Percentiles rank a stretch among this genome's conserved stretches.
Evolutionary conservation across 1,140 invertebrate species (phyloP).

Genomic region (Drosophila kurseongensis): DNA sequence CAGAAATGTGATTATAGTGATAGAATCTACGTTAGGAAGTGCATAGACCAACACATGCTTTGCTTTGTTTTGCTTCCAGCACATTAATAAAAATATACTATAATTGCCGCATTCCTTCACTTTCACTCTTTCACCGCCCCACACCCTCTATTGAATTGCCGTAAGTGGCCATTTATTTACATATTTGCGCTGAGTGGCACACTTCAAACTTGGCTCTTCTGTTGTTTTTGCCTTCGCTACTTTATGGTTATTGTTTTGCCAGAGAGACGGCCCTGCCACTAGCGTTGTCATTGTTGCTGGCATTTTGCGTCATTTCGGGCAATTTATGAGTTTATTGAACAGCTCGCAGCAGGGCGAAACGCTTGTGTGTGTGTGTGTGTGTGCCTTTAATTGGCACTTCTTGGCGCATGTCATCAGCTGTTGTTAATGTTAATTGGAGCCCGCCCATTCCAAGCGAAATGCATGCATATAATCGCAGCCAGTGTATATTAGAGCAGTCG

Average conservation of each 20-base stretch:
- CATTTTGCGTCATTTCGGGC: conserved; percentile 64
- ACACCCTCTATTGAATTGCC: conserved; percentile 55
- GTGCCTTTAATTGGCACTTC: conserved; percentile 74
- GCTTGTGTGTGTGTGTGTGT: conserved; percentile 51
- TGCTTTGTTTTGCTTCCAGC: conserved; percentile 60
- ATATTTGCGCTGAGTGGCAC: conserved; percentile 73
- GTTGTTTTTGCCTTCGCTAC: conserved; percentile 37
- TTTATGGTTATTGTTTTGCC: conserved; percentile 73
- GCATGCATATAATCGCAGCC: conserved; percentile 40
- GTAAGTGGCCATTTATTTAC: conserved; percentile 80
- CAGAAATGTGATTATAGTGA: conserved; percentile 6
- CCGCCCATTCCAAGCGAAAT: conserved; percentile 12
- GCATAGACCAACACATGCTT: conserved; percentile 50
- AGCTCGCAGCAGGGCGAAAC: neutral
- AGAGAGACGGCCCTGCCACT: conserved; percentile 23
- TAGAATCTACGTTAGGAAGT: conserved; percentile 28
- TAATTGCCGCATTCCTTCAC: conserved; percentile 44
- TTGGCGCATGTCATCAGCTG: conserved; percentile 45
- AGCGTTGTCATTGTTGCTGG: conserved; percentile 34
- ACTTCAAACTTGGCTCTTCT: conserved; percentile 54
- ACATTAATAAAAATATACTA: conserved; percentile 63
- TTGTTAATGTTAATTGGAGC: conserved; percentile 42
- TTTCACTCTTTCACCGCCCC: neutral
- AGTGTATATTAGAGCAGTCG: conserved; percentile 37
- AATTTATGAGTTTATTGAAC: conserved; percentile 77